Conservation (phyloP, 2,797 vertebrate genomes). For the Trematomus bernacchii region DNA sequence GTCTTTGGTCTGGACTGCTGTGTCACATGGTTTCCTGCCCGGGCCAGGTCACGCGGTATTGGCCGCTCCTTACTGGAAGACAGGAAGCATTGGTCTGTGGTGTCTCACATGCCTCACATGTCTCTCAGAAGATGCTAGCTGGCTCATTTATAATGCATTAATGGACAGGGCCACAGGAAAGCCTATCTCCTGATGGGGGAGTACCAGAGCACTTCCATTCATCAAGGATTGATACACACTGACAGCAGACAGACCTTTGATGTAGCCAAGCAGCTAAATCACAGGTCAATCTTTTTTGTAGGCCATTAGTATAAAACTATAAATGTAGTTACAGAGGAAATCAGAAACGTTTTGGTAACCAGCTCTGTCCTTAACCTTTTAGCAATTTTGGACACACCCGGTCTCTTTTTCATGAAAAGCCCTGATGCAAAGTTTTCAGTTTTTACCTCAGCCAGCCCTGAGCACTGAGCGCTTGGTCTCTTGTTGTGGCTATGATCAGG, state of each 20-base stretch:
- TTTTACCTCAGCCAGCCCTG: conserved; percentile 74
- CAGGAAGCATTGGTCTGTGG: conserved; percentile 78
- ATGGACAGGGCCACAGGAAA: conserved; percentile 75
- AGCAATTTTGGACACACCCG: conserved; percentile 49
- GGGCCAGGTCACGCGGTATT: conserved; percentile 62
- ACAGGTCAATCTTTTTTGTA: conserved; percentile 35
- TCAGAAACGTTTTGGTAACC: conserved; percentile 7
- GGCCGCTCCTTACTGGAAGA: conserved; percentile 79
- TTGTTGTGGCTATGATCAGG: conserved; percentile 84
- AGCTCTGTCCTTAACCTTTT: conserved; percentile 26
- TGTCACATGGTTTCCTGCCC: conserved; percentile 77
- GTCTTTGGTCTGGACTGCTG: conserved; percentile 52
- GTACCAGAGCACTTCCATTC: conserved; percentile 65
- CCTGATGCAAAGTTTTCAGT: conserved; percentile 79
- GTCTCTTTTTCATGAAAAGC: conserved; percentile 34
- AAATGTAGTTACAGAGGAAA: conserved; percentile 32
- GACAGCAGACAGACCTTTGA: conserved; percentile 53
- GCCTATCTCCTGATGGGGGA: conserved; percentile 61
- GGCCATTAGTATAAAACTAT: conserved; percentile 45
- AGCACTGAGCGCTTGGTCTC: conserved; percentile 61
- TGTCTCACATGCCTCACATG: conserved; percentile 74
- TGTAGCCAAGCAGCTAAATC: conserved; percentile 23
- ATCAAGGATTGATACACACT: conserved; percentile 55
- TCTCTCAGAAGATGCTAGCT: conserved; percentile 68
- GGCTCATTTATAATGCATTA: conserved; percentile 81